phyloP scores from a whole-genome alignment of 2,113 vertebrate species.

The Tor tambroides region DNA sequence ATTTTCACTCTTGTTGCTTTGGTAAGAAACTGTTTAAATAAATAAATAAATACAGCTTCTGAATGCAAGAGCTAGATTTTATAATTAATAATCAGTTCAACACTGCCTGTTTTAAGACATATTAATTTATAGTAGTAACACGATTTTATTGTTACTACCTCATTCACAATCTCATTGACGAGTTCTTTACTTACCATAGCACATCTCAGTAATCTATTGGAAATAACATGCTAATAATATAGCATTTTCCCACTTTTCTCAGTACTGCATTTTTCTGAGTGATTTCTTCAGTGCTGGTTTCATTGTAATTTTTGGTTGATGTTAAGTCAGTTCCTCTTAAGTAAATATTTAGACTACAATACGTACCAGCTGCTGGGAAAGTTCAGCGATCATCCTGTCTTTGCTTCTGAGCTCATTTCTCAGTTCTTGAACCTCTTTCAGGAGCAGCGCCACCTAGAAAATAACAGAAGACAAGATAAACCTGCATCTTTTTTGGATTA shows the following conservation, averaged over 20 bases:
- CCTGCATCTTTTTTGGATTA: background rate
- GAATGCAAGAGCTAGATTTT: background rate
- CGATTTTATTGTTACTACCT: too few species aligned
- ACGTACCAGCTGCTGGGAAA: slow-evolving; percentile 81
- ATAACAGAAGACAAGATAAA: slow-evolving; percentile 5
- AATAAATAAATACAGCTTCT: background rate
- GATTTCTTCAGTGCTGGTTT: background rate
- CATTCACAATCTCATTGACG: background rate
- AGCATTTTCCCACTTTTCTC: background rate
- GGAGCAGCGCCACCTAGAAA: slow-evolving; percentile 82
- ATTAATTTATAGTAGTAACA: too few species aligned
- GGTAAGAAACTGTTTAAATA: background rate
- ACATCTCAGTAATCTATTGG: background rate
- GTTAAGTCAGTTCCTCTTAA: background rate
- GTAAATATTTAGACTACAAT: background rate
- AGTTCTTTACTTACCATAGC: background rate
- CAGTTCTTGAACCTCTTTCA: slow-evolving; percentile 89
- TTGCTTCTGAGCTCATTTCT: slow-evolving; percentile 87
- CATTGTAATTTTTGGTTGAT: background rate
- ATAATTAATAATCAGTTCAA: background rate
- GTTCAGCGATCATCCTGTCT: slow-evolving; percentile 84
- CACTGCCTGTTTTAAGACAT: background rate
- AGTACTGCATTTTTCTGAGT: background rate
- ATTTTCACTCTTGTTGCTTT: background rate
- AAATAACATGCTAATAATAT: background rate